phyloP scores from a whole-genome alignment of 2,113 vertebrate genomes.

The Nesogale talazaci region DNA sequence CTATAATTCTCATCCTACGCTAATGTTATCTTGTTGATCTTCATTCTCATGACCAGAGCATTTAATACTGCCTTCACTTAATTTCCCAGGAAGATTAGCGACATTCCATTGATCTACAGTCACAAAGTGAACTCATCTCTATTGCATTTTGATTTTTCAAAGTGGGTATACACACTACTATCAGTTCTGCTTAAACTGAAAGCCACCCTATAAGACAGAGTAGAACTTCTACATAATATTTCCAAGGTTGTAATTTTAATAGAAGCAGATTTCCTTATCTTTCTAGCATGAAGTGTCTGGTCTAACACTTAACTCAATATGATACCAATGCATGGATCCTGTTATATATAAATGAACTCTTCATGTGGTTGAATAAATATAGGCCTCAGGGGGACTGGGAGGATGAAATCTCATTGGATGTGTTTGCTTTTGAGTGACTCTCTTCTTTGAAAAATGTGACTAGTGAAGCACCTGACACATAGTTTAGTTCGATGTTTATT shows the following conservation, averaged over 20 bases:
- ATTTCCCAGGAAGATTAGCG: neutral
- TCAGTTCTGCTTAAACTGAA: too few relatives aligned
- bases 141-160: neutral
- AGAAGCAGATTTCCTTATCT: too few relatives aligned
- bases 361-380: neutral
- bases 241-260: too few relatives aligned
- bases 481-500: conserved; percentile 11
- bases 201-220: too few relatives aligned
- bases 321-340: neutral
- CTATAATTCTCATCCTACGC: neutral
- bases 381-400: neutral
- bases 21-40: neutral
- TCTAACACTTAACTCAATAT: too few relatives aligned
- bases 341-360: neutral
- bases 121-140: neutral
- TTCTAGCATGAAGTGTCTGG: too few relatives aligned
- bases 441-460: conserved; percentile 21
- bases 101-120: neutral
- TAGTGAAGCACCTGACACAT: neutral
- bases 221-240: too few relatives aligned
- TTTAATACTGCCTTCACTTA: neutral
- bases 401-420: neutral
- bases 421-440: neutral
- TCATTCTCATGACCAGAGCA: neutral
- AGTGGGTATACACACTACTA: too few relatives aligned